Evolutionary conservation across 1,140 invertebrate genomes (phyloP).

Genomic region (Polyergus mexicanus): DNA sequence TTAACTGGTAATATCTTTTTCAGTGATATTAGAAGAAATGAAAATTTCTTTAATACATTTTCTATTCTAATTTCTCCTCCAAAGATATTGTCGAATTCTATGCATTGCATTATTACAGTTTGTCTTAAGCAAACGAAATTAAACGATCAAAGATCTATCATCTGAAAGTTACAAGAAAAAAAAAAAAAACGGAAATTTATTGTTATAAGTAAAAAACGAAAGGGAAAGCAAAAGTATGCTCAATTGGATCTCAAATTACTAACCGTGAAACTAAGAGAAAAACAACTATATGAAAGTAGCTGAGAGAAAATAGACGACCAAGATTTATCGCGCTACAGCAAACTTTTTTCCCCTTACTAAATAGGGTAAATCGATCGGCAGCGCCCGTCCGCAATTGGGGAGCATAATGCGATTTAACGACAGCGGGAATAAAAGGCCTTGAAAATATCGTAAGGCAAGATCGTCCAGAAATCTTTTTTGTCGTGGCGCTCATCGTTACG

Average conservation of each 20-base stretch:
- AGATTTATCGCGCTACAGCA: slow-evolving; percentile 57
- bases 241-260: slow-evolving; percentile 45
- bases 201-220: slow-evolving; percentile 46
- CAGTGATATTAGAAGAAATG: not conserved
- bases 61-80: not conserved
- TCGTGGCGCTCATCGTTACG: not conserved
- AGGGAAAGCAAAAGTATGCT: slow-evolving; percentile 28
- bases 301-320: slow-evolving; percentile 47
- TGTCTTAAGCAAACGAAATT: not conserved
- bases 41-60: not conserved
- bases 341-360: slow-evolving; percentile 47
- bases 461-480: slow-evolving; percentile 29
- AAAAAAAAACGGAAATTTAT: slow-evolving; percentile 9
- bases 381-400: slow-evolving; percentile 45
- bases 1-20: not conserved
- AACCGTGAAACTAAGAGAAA: slow-evolving; percentile 37
- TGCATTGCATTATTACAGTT: not conserved
- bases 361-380: slow-evolving; percentile 43
- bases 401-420: slow-evolving; percentile 58
- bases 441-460: slow-evolving; percentile 36
- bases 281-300: slow-evolving; percentile 39
- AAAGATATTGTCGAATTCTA: not conserved
- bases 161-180: not conserved
- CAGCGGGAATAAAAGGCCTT: slow-evolving; percentile 49
- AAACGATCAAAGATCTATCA: slow-evolving; percentile 21